phyloP scores from a whole-genome alignment of 2,113 vertebrate species.

The Catagonus wagneri region DNA sequence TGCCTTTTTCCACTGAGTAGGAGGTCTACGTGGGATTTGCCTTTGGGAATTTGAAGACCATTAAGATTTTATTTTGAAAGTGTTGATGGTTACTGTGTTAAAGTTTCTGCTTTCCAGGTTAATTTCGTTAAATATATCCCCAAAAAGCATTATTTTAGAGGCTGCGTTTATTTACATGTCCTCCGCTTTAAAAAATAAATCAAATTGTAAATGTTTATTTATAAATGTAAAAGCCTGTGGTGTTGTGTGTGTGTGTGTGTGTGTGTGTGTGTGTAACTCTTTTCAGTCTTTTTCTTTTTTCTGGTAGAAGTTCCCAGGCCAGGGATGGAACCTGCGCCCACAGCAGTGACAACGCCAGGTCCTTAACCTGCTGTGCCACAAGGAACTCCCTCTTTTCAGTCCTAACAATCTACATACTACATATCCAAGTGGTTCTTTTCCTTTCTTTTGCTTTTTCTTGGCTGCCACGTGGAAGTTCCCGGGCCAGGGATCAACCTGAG shows the following conservation, averaged over 20 bases:
- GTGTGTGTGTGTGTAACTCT: not conserved
- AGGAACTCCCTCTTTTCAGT: not conserved
- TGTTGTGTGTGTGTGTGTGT: not conserved
- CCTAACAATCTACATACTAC: not conserved
- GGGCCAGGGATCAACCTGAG: too few relatives aligned
- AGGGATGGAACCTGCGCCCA: too few relatives aligned
- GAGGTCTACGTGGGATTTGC: not conserved
- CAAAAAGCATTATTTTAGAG: not conserved
- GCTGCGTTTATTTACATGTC: not conserved
- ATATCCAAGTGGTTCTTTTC: not conserved
- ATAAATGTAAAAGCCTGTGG: not conserved
- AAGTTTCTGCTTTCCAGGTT: not conserved
- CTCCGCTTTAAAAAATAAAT: not conserved
- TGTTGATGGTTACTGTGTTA: not conserved
- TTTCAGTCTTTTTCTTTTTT: not conserved
- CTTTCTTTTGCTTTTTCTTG: too few relatives aligned
- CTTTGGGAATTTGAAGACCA: not conserved
- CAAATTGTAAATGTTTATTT: conserved; percentile 3
- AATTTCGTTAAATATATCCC: conserved; percentile 12
- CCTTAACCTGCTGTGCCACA: too few relatives aligned
- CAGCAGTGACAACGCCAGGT: too few relatives aligned
- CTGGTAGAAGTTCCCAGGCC: too few relatives aligned
- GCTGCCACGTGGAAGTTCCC: too few relatives aligned
- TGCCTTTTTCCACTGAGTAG: not conserved
- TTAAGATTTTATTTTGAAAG: conserved; percentile 29